These are phyloP conservation scores for Egretta garzetta DNA, from an alignment of 2,113 vertebrate genomes.

Conservation along the genomic window DNA sequence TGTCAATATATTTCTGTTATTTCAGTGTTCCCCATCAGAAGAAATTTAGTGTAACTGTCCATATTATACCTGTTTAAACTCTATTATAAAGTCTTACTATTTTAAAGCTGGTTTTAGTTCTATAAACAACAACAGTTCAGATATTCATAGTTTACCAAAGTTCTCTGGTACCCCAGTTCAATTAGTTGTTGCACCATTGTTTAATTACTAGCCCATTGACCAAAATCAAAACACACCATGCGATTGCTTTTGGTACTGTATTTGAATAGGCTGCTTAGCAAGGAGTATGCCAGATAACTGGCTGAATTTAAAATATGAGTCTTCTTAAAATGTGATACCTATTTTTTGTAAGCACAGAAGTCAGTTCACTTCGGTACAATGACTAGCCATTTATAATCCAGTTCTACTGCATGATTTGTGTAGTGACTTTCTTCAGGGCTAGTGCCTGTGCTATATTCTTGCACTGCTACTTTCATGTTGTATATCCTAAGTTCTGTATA, in stretches of 20 bases:
- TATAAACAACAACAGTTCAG: not conserved
- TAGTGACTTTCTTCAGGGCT: not conserved
- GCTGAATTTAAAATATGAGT: not conserved
- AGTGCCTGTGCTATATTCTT: not conserved
- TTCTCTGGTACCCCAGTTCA: not conserved
- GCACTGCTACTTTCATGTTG: not conserved
- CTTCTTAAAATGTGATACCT: not conserved
- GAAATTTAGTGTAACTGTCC: not conserved
- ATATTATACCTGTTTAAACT: not conserved
- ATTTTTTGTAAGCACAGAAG: not conserved
- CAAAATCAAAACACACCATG: slow-evolving; percentile 1
- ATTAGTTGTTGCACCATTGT: not conserved
- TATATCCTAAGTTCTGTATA: not conserved
- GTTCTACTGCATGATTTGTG: not conserved
- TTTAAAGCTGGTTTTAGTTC: not conserved
- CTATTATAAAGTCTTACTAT: not conserved
- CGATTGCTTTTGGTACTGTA: not conserved
- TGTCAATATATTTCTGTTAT: not conserved
- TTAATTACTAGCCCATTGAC: slow-evolving; percentile 1
- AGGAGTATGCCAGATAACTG: not conserved
- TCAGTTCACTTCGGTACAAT: slow-evolving; percentile 26
- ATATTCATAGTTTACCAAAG: not conserved
- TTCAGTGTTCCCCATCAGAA: not conserved
- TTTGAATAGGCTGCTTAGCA: not conserved
- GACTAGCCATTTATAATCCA: slow-evolving; percentile 50